These are phyloP conservation scores for Priocnemis perturbator DNA, from an alignment of 2,888 invertebrate genomes.

Conservation along the genomic window DNA sequence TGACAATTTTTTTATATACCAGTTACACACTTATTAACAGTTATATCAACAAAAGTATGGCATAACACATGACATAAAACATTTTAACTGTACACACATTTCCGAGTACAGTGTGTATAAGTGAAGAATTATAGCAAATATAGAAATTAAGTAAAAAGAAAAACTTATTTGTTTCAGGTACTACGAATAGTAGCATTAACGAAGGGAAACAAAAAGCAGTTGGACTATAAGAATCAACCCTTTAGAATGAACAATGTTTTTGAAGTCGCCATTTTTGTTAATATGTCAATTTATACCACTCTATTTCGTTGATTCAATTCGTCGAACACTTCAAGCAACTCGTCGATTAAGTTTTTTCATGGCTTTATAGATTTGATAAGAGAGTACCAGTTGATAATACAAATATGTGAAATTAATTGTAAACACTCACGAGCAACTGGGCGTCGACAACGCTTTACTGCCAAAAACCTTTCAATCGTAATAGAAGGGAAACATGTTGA, in stretches of 20 bases:
- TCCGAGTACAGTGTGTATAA: no score
- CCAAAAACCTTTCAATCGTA: slow-evolving; percentile 43
- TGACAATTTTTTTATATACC: no score
- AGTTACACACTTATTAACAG: no score
- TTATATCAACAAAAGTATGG: no score
- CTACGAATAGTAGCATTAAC: no score
- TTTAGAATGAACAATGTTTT: slow-evolving; percentile 61
- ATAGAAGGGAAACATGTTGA: slow-evolving; percentile 28
- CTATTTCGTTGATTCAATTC: slow-evolving; percentile 26
- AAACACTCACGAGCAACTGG: slow-evolving; percentile 70
- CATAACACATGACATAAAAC: no score
- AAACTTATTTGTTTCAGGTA: no score
- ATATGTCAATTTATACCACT: slow-evolving; percentile 51
- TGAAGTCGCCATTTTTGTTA: slow-evolving; percentile 70
- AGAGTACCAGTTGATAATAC: slow-evolving; percentile 12
- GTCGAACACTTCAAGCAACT: slow-evolving; percentile 9
- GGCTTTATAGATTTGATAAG: neutral
- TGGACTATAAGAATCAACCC: slow-evolving; percentile 4
- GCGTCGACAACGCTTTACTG: slow-evolving; percentile 66
- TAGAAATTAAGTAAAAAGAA: neutral
- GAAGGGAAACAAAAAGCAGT: no score
- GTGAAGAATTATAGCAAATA: no score
- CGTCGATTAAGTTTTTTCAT: slow-evolving; percentile 11
- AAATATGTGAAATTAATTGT: slow-evolving; percentile 53
- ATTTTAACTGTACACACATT: no score